Base-by-base conservation (phyloP, 2,113 vertebrate genomes). In the Amblyopsis rosae region DNA sequence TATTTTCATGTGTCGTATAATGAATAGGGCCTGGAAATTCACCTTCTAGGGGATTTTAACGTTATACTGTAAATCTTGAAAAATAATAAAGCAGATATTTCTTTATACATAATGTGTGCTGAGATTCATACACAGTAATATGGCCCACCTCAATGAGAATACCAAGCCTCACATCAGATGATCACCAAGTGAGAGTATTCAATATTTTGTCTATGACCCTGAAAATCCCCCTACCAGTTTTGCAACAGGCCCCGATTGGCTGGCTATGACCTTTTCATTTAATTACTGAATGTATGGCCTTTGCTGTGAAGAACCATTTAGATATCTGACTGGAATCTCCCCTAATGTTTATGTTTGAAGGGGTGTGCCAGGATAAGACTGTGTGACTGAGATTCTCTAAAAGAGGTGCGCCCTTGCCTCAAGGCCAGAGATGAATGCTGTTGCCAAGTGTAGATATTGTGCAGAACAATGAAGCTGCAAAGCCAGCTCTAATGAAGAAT, bases 291-390 rank as follows among this genome's bases (percentile, higher is more conserved):
- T 88, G 76, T 81, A 81, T 79, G 84, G 75, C 72, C 70, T 82
- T 75, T 67, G 49, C 65, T 33, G 46, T 65, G 69, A 66, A 58
- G 61, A 68, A 59, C 75, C 69, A 67, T 72, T 53, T 51, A 13
- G 47, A 76, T 85, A 81, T 86, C 76, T 60, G 69, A 65, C 81
- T 60, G 82, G 80, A 82, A 82, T 86, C 85, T 55, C 62, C 80
- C 33, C 26, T 54, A 13, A 67, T 90, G 80, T 88, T 88, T 88
- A 87, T 84, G 65, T 76, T 89, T 75, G 57, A 45, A 76, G 69
- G 82, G 83, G 87, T 83, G 88, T 86, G 86, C 89, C 87, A 84
- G 86, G 86, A 88, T 86, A 73, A 86, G 85, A 67, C 72, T 70
- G 83, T 70, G 59, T 4, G 59, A 63, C 77, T 65, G 57, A 72